phyloP scores from a whole-genome alignment of 1,140 invertebrate species.

The Bombus confusus region DNA sequence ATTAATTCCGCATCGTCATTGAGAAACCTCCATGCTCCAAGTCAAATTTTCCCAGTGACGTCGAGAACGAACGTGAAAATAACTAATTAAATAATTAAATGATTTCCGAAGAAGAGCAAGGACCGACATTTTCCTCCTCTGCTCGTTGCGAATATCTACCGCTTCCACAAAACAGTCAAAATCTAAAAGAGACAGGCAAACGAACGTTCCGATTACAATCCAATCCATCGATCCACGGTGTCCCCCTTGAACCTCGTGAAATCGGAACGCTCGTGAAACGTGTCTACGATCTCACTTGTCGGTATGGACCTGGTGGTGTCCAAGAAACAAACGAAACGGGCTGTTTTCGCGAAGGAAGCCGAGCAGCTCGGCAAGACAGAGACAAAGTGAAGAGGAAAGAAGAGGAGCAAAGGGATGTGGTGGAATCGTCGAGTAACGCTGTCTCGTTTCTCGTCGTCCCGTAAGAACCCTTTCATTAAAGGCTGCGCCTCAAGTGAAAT shows the following conservation, averaged over 20 bases:
- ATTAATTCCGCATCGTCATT: too few relatives aligned
- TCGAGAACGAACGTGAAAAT: too few relatives aligned
- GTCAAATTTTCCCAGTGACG: too few relatives aligned
- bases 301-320: slow-evolving; percentile 8
- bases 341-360: too few relatives aligned
- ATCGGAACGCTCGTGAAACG: not conserved
- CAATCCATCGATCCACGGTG: slow-evolving; percentile 7
- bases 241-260: not conserved
- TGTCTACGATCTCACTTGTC: not conserved
- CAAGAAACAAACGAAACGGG: slow-evolving; percentile 31
- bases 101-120: too few relatives aligned
- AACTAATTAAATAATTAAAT: too few relatives aligned
- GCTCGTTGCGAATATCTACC: not conserved
- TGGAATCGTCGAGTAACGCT: slow-evolving; percentile 1
- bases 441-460: not conserved
- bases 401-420: not conserved
- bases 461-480: slow-evolving; percentile 64
- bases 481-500: slow-evolving; percentile 57
- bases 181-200: not conserved
- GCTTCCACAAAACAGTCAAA: not conserved
- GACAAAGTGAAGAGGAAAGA: not conserved
- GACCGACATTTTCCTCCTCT: too few relatives aligned
- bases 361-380: not conserved
- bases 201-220: not conserved
- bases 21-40: too few relatives aligned